These are phyloP conservation scores for Silurus glanis DNA, from an alignment of 2,113 vertebrate species.

Conservation along the genomic window DNA sequence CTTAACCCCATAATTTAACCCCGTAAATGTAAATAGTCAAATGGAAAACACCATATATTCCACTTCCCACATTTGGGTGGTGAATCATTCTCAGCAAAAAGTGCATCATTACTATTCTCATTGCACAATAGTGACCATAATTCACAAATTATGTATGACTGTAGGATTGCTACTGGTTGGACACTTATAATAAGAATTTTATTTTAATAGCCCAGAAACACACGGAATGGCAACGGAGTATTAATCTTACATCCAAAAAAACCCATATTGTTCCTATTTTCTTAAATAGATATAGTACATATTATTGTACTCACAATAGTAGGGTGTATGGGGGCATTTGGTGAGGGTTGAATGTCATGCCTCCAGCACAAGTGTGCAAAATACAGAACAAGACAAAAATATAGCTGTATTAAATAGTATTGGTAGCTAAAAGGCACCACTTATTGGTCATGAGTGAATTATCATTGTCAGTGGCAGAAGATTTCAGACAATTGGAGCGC, in stretches of 20 bases:
- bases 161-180: neutral
- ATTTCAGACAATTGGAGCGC: too few species aligned
- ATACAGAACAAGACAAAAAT: neutral
- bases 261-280: neutral
- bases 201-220: neutral
- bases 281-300: neutral
- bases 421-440: neutral
- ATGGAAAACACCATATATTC: neutral
- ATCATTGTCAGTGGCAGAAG: neutral
- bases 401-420: neutral
- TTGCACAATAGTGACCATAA: too few species aligned
- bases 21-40: neutral
- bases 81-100: neutral
- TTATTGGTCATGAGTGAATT: neutral
- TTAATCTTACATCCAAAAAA: neutral
- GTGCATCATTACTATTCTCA: neutral
- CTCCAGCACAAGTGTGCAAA: neutral
- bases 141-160: too few species aligned
- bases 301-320: neutral
- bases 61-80: neutral
- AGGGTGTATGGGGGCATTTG: neutral
- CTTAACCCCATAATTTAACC: too few species aligned
- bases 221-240: neutral
- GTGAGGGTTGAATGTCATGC: neutral
- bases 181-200: neutral